Conservation (phyloP, 2,113 vertebrate species). For the Chlorodrepanis virens region DNA sequence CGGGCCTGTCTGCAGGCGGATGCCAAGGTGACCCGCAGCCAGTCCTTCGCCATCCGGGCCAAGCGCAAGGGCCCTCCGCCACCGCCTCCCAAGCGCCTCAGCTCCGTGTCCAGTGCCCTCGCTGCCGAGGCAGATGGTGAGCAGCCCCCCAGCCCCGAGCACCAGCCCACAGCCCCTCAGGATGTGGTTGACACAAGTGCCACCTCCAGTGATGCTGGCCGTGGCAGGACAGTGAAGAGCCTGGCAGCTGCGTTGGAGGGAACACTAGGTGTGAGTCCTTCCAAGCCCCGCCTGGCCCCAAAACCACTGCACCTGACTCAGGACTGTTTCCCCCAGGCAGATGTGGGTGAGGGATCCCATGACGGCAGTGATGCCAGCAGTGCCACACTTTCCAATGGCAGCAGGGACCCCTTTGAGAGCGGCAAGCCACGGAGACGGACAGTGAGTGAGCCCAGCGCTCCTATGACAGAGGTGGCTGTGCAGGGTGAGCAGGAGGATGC, state of each 20-base stretch:
- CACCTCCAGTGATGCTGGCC: neutral
- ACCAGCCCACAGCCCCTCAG: neutral
- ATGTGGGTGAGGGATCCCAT: neutral
- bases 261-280: neutral
- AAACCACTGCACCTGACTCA: neutral
- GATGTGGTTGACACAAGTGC: neutral
- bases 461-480: neutral
- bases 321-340: neutral
- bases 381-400: neutral
- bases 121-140: neutral
- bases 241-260: constrained; percentile 71
- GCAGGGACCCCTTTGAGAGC: constrained; percentile 45
- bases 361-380: rapidly evolving
- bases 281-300: constrained; percentile 7
- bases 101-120: constrained; percentile 70
- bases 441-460: constrained; percentile 73
- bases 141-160: constrained; percentile 6
- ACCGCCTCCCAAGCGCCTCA: constrained; percentile 77
- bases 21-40: constrained; percentile 74
- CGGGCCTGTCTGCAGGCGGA: constrained; percentile 35
- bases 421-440: constrained; percentile 72
- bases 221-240: constrained; percentile 58
- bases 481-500: constrained; percentile 21
- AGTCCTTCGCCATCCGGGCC: constrained; percentile 80
- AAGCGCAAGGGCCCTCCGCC: constrained; percentile 81